Evolutionary conservation across 2,888 invertebrate species (phyloP).

Genomic region (Caenorhabditis becei): DNA sequence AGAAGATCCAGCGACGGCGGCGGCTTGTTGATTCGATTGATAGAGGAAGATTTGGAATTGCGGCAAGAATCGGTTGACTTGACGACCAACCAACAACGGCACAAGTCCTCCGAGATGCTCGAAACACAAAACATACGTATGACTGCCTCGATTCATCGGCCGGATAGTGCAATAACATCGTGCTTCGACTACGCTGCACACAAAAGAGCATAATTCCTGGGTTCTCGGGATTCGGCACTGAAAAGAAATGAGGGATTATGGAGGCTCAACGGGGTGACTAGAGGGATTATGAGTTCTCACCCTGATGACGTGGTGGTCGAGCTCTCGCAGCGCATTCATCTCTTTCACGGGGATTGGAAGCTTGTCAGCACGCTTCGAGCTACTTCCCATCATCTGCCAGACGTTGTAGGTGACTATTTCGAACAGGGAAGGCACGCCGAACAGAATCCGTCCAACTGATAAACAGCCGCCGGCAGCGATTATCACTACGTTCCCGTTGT

Average conservation of each 20-base stretch:
- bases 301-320: conserved; percentile 89
- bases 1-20: conserved; percentile 64
- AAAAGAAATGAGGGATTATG: conserved; percentile 31
- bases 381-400: conserved; percentile 73
- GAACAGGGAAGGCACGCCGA: conserved; percentile 91
- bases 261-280: not conserved
- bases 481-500: conserved; percentile 92
- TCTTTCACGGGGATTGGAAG: conserved; percentile 90
- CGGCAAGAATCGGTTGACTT: conserved; percentile 96
- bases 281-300: conserved; percentile 84
- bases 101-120: conserved; percentile 96
- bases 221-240: conserved; percentile 96
- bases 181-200: conserved; percentile 92
- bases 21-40: conserved; percentile 49
- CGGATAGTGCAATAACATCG: conserved; percentile 97
- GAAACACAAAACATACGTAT: conserved; percentile 86
- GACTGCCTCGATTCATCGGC: conserved; percentile 73
- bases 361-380: conserved; percentile 84
- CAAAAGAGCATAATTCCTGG: conserved; percentile 92
- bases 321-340: conserved; percentile 66
- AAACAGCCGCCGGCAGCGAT: conserved; percentile 92
- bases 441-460: conserved; percentile 87
- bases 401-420: conserved; percentile 85
- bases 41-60: conserved; percentile 90
- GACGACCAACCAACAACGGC: conserved; percentile 90